Evolutionary conservation across 1,140 invertebrate genomes (phyloP), one percentile per base, ranked within the genome.

Genomic region (Mercenaria mercenaria): DNA sequence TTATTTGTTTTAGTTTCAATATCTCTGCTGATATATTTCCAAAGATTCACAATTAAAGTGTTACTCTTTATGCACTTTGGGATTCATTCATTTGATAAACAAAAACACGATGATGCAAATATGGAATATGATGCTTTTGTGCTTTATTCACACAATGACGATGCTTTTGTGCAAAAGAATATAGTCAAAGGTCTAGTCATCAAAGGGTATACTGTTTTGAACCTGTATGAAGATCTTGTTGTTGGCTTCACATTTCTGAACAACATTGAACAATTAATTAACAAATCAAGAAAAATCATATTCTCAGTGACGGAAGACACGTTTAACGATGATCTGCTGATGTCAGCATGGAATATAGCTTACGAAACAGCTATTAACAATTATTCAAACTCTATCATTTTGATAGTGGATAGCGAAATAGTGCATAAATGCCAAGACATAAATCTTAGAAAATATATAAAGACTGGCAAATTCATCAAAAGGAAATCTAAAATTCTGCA

Each of bases 61-160:
- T 34, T 67, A 26, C 61, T 67, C 29, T 67, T 34, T 67, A 67
- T 34, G 61, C 23, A 67, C 20, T 67, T 10, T 8, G 61, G 29
- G 11, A 18, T 67, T 11, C n/a, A 32, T 32, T 29, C 29, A 6
- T 67, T 29, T 34, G 61, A 67, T 34, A 67, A 67, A 34, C 61
- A 67, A 67, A 29, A 13, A 34, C 26, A 67, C n/a, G 23, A 32
- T 10, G 32, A 67, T 37, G 32, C n/a, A 67, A 1, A 67, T 67
- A 67, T 67, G 61, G 61, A 67, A 29, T 67, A 10, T 67, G 61
- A 67, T 67, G 20, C 32, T 32, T 67, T 67, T 67, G 61, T 67
- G 32, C 1, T 67, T 32, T 67, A 32, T 67, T 67, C 61, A 29
- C 61, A 67, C 32, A 2, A 4, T 13, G 61, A 67, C 29, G 1